Percentiles rank a stretch among this genome's conserved stretches.
phyloP scores from a whole-genome alignment of 2,113 vertebrate genomes.

The Chlorodrepanis virens region DNA sequence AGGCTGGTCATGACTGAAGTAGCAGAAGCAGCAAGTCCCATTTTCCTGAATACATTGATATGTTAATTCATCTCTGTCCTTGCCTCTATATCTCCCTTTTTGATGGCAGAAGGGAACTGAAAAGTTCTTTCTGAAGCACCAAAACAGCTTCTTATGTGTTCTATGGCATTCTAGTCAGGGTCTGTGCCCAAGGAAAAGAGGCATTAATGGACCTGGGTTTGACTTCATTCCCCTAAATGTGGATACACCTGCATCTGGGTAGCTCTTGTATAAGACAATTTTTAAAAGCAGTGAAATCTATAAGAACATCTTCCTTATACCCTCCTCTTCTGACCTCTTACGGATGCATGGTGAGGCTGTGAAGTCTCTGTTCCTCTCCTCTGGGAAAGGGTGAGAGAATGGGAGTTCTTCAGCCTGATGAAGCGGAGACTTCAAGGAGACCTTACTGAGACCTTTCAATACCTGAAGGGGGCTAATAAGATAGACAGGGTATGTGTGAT shows the following conservation, averaged over 20 bases:
- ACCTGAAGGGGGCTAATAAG: not conserved
- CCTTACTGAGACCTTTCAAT: not conserved
- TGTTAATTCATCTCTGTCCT: not conserved
- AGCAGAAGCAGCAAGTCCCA: not conserved
- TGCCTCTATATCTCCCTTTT: not conserved
- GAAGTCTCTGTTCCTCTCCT: not conserved
- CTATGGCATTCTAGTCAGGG: not conserved
- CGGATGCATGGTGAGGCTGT: not conserved
- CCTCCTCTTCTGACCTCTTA: not conserved
- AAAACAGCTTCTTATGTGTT: not conserved
- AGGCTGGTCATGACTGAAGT: not conserved
- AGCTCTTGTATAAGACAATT: not conserved
- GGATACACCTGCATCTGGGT: not conserved
- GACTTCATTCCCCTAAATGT: not conserved
- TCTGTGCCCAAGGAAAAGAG: not conserved
- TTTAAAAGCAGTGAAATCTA: not conserved
- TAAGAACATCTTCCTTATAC: not conserved
- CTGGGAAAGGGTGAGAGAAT: not conserved
- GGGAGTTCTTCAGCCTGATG: not conserved
- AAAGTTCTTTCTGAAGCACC: not conserved
- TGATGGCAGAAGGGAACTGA: not conserved
- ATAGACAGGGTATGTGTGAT: fast-evolving
- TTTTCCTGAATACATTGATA: not conserved
- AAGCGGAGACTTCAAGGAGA: not conserved
- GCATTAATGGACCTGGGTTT: not conserved